phyloP scores from a whole-genome alignment of 2,797 vertebrate species.

The Hyperoplus immaculatus region DNA sequence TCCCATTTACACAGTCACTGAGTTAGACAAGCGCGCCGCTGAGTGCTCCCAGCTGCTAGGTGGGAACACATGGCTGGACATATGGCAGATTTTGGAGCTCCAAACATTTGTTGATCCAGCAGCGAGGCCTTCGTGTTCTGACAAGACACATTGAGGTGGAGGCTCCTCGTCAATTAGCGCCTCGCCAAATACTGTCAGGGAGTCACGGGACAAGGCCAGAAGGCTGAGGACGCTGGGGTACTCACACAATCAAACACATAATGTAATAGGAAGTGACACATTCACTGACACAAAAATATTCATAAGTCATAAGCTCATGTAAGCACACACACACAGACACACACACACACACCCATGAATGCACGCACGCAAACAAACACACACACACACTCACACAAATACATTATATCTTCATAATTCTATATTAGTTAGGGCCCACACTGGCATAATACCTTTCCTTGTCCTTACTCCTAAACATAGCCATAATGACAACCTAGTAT shows the following conservation, averaged over 20 bases:
- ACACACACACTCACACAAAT: slow-evolving; percentile 10
- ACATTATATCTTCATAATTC: background rate
- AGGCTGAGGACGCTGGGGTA: slow-evolving; percentile 24
- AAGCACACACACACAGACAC: slow-evolving; percentile 11
- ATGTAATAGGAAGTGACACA: slow-evolving; percentile 49
- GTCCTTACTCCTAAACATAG: background rate
- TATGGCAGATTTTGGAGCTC: slow-evolving; percentile 77
- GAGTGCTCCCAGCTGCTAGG: slow-evolving; percentile 73
- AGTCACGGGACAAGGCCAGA: slow-evolving; percentile 39
- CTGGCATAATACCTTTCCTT: slow-evolving; percentile 3
- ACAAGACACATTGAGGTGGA: slow-evolving; percentile 70
- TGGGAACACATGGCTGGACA: slow-evolving; percentile 76
- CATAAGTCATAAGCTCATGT: slow-evolving; percentile 39
- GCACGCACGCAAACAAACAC: slow-evolving; percentile 3
- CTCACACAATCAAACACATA: slow-evolving; percentile 8
- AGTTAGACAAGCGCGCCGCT: slow-evolving; percentile 54
- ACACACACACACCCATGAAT: background rate
- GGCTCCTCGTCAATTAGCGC: slow-evolving; percentile 69
- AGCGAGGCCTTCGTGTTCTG: slow-evolving; percentile 65
- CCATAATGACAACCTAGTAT: background rate
- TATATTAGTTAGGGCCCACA: slow-evolving; percentile 6
- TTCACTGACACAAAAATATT: slow-evolving; percentile 55
- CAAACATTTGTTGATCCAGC: slow-evolving; percentile 73
- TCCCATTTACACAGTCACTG: slow-evolving; percentile 49
- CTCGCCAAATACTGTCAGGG: slow-evolving; percentile 58